A percentile compares a stretch with the other conserved stretches of the same genome.
Conservation (phyloP, 2,113 vertebrate genomes). For the Sceloporus undulatus region DNA sequence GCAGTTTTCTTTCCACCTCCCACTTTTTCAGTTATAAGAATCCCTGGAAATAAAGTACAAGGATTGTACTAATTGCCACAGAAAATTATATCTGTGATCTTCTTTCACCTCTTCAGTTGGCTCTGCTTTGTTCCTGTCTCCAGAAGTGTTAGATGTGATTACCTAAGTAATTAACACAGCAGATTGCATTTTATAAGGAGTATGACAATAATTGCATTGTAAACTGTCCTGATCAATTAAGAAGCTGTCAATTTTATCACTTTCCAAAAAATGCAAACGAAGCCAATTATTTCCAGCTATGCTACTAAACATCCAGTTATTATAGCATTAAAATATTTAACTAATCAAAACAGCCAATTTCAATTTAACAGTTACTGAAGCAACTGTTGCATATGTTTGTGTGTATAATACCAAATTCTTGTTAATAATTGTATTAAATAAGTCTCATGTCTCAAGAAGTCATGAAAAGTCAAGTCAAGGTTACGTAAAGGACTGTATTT, state of each 20-base stretch:
- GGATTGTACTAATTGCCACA: conserved; percentile 75
- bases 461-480: neutral
- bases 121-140: conserved; percentile 65
- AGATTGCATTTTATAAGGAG: conserved; percentile 71
- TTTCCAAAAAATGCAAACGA: conserved; percentile 63
- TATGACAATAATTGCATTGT: conserved; percentile 67
- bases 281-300: conserved; percentile 53
- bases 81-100: conserved; percentile 77
- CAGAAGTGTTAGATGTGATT: conserved; percentile 74
- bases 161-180: conserved; percentile 78
- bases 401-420: neutral
- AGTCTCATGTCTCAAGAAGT: neutral
- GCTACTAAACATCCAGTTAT: conserved; percentile 32
- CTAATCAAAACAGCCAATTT: conserved; percentile 3
- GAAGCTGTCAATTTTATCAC: conserved; percentile 69
- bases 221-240: conserved; percentile 75
- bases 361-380: conserved; percentile 9
- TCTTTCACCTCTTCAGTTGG: conserved; percentile 77
- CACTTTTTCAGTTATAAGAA: conserved; percentile 63
- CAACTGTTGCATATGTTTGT: neutral
- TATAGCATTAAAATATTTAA: conserved; percentile 12
- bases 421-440: neutral
- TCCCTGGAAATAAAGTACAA: conserved; percentile 68
- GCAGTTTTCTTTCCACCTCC: conserved; percentile 68
- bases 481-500: neutral